Conservation (phyloP, 1,140 invertebrate species). For the Tetragonula clypearis region DNA sequence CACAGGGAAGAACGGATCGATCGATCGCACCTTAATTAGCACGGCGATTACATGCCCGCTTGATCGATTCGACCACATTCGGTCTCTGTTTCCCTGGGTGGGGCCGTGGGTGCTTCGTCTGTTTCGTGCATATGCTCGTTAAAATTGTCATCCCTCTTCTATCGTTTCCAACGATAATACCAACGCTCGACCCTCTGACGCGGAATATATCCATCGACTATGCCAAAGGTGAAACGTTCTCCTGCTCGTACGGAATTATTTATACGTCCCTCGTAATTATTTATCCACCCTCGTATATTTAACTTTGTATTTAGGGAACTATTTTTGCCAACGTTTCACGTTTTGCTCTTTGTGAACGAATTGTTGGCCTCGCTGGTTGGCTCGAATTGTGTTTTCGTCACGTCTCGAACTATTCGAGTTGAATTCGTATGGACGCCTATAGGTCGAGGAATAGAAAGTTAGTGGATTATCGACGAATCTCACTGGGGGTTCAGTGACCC, state of each 20-base stretch:
- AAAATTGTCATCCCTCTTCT: constrained; percentile 15
- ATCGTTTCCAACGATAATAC: constrained; percentile 5
- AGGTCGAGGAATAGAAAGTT: background rate
- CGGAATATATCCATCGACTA: background rate
- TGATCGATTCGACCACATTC: constrained; percentile 36
- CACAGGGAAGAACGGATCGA: constrained; percentile 18
- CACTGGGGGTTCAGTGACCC: constrained; percentile 50
- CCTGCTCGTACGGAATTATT: background rate
- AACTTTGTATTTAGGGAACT: background rate
- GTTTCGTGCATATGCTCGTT: constrained; percentile 12
- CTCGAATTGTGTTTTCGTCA: background rate
- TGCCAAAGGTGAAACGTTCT: background rate
- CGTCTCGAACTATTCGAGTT: background rate
- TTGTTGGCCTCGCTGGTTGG: no score
- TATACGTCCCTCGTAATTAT: constrained; percentile 7
- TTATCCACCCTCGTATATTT: constrained; percentile 6
- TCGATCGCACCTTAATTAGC: constrained; percentile 52
- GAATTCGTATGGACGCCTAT: background rate
- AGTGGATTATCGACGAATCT: constrained; percentile 50
- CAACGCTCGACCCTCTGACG: background rate
- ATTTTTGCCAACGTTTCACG: background rate
- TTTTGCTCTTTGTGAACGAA: background rate
- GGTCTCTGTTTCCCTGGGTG: background rate
- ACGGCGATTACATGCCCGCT: constrained; percentile 27
- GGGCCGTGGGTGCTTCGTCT: background rate